Conservation (phyloP, 2,888 invertebrate genomes). For the Acleris cristana region DNA sequence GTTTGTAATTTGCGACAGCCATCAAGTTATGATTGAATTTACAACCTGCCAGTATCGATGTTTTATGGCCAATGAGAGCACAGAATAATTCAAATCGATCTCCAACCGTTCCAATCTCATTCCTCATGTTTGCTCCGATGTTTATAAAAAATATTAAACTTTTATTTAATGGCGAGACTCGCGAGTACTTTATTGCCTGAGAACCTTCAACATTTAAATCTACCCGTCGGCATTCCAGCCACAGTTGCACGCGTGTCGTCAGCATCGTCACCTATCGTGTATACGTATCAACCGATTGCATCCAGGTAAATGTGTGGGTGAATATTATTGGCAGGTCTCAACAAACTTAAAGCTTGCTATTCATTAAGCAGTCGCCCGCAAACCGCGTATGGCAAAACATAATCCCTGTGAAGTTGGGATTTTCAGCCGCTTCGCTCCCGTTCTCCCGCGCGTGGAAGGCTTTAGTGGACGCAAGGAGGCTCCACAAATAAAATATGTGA, state of each 20-base stretch:
- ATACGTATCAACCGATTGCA: slow-evolving; percentile 51
- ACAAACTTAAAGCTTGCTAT: slow-evolving; percentile 58
- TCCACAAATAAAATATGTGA: slow-evolving; percentile 84
- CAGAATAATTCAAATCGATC: neutral
- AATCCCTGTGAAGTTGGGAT: slow-evolving; percentile 33
- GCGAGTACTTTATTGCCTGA: slow-evolving; percentile 31
- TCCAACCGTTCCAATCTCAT: slow-evolving; percentile 3
- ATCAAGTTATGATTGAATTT: neutral
- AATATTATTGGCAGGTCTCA: slow-evolving; percentile 73
- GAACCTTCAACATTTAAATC: slow-evolving; percentile 42
- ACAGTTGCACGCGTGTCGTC: slow-evolving; percentile 61
- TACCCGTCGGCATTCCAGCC: slow-evolving; percentile 57
- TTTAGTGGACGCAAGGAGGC: slow-evolving; percentile 81
- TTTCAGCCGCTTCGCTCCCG: slow-evolving; percentile 43
- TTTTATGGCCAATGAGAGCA: neutral
- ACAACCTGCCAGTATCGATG: neutral
- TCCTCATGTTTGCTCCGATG: slow-evolving; percentile 4
- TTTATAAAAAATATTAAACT: slow-evolving; percentile 32
- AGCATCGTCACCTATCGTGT: slow-evolving; percentile 60
- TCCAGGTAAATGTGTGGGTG: slow-evolving; percentile 73
- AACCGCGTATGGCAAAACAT: slow-evolving; percentile 18
- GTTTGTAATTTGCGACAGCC: too few relatives aligned
- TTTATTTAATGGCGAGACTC: slow-evolving; percentile 32
- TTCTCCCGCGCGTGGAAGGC: slow-evolving; percentile 66
- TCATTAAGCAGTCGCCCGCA: slow-evolving; percentile 53